Evolutionary conservation across 2,888 invertebrate genomes (phyloP).

Genomic region (Drosophila borborema): DNA sequence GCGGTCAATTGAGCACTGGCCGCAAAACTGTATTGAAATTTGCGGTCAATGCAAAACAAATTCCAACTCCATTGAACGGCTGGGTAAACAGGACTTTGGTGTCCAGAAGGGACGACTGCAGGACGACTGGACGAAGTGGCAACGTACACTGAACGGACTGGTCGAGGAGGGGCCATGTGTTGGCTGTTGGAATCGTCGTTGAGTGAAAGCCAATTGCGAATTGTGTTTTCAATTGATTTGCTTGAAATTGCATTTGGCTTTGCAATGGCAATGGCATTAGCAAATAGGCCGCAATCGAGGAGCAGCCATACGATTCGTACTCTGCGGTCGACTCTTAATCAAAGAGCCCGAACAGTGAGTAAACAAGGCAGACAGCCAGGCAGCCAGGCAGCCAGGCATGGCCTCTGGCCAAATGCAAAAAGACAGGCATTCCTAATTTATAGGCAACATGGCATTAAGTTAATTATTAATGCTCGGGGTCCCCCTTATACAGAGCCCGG

Average conservation of each 20-base stretch:
- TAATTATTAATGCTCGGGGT: conserved; percentile 69
- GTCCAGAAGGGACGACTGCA: conserved; percentile 5
- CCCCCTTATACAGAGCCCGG: conserved; percentile 41
- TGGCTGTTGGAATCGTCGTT: conserved; percentile 16
- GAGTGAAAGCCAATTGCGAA: conserved; percentile 69
- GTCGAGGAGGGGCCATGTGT: not conserved
- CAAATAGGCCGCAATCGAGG: conserved; percentile 47
- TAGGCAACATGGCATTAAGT: conserved; percentile 79
- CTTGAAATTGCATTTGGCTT: conserved; percentile 72
- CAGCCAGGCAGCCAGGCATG: too few species aligned
- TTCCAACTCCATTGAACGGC: conserved; percentile 67
- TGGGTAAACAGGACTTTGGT: conserved; percentile 45
- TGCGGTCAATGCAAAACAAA: conserved; percentile 78
- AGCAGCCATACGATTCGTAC: conserved; percentile 4
- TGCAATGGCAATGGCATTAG: conserved; percentile 51
- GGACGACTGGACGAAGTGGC: conserved; percentile 27
- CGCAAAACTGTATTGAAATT: conserved; percentile 78
- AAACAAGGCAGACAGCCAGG: conserved; percentile 12
- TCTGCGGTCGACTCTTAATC: conserved; percentile 62
- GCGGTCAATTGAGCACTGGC: conserved; percentile 60
- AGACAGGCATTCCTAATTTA: conserved; percentile 72
- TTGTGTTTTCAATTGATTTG: conserved; percentile 79
- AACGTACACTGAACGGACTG: conserved; percentile 18
- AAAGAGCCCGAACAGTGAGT: conserved; percentile 45
- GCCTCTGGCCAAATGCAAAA: conserved; percentile 55